These are phyloP conservation scores for Leucophenga varia DNA, from an alignment of 1,140 invertebrate species.

Conservation along the genomic window DNA sequence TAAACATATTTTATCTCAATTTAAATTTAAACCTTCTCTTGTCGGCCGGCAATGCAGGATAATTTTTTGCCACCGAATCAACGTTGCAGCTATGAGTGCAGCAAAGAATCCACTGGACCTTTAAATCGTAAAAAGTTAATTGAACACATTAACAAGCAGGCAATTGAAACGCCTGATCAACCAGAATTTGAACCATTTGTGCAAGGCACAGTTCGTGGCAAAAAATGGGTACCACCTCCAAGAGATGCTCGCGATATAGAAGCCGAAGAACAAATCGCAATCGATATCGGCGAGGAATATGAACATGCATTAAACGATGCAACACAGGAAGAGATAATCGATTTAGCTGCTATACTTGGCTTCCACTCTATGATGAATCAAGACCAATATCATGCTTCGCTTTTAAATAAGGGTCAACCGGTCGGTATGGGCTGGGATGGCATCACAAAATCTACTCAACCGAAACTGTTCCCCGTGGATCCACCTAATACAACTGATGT, in stretches of 20 bases:
- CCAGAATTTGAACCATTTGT: slow-evolving; percentile 94
- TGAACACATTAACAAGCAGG: slow-evolving; percentile 97
- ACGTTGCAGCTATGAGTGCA: slow-evolving; percentile 93
- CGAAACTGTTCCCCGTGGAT: slow-evolving; percentile 86
- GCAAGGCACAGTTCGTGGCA: slow-evolving; percentile 84
- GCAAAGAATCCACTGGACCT: slow-evolving; percentile 92
- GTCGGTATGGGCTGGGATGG: slow-evolving; percentile 87
- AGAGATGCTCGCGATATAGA: slow-evolving; percentile 79
- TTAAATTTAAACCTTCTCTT: no score
- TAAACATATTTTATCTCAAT: no score
- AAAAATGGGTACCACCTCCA: slow-evolving; percentile 90
- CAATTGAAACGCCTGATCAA: slow-evolving; percentile 94
- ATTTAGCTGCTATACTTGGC: slow-evolving; percentile 97
- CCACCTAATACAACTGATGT: slow-evolving; percentile 93
- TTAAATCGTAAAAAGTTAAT: slow-evolving; percentile 95
- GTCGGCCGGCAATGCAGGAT: no score
- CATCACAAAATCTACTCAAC: slow-evolving; percentile 90
- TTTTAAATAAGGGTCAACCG: slow-evolving; percentile 87
- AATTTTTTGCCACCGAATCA: slow-evolving; percentile 93
- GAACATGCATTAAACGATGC: slow-evolving; percentile 88
- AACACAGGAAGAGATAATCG: slow-evolving; percentile 97
- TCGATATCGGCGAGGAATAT: slow-evolving; percentile 94
- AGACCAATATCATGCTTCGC: slow-evolving; percentile 97
- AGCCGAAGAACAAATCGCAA: slow-evolving; percentile 85
- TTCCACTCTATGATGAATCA: slow-evolving; percentile 99